Evolutionary conservation across 2,797 vertebrate species (phyloP), one percentile per base, ranked within the genome.

Genomic region (Limosa lapponica): DNA sequence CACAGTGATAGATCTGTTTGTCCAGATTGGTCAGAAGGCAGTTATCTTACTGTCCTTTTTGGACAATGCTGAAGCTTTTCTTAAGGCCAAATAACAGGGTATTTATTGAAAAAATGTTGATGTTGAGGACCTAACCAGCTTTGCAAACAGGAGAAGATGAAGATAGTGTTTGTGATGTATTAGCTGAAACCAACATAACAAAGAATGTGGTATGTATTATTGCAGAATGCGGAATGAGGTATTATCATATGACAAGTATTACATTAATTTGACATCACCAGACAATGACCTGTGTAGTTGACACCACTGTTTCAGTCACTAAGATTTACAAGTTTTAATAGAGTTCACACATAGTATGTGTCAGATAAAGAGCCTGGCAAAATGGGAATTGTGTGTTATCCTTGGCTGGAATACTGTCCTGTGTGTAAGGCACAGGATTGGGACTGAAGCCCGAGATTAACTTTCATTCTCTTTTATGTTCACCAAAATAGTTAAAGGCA

Each of bases 281-380:
- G 81, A 84, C 84, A 78, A 73, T 87, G 89, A 94, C 74, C 88
- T 91, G 55, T 49, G 51, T 32, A 87, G 87, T 24, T 95, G 95
- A 94, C 79, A 93, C 10, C 49, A 80, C 72, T 48, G 49, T 74
- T 95, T 58, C 82, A 57, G 37, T 91, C 80, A 87, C 36, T 72
- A 78, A 94, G 91, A 96, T 96, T 96, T 95, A 90, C 77, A 95
- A 67, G 79, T 95, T 93, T 95, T 94, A 71, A 57, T 22, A 65
- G 89, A 92, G 58, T 89, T 95, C 85, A 93, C 48, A 86, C 54
- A 78, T 65, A 51, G 11, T 81, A 81, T 27, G n/a, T 75, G 65
- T 58, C 91, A 95, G 94, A 97, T 90, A 83, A 94, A 90, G 83
- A 83, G 16, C 49, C 57, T 86, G 61, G 62, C 73, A 91, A 96